These are phyloP conservation scores for Drosophila leontia DNA, from an alignment of 1,140 invertebrate genomes.

Conservation along the genomic window DNA sequence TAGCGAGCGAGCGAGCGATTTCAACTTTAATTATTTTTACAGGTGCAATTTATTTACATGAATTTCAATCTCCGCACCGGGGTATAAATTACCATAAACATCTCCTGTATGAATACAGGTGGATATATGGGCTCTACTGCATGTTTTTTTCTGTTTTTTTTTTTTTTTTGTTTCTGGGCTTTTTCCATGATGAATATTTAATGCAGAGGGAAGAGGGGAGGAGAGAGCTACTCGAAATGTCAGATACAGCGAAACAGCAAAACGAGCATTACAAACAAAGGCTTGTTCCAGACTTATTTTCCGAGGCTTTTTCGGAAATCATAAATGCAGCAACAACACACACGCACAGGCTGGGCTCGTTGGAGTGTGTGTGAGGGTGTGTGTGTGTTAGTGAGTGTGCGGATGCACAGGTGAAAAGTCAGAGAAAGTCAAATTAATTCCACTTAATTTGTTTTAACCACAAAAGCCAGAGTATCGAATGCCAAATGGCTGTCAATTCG, in stretches of 20 bases:
- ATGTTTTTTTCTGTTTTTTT: constrained; percentile 17
- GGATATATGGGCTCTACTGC: constrained; percentile 29
- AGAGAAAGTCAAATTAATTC: constrained; percentile 73
- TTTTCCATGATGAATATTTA: constrained; percentile 68
- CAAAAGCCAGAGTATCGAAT: constrained; percentile 60
- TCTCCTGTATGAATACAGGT: constrained; percentile 43
- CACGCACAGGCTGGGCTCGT: background rate
- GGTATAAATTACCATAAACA: constrained; percentile 57
- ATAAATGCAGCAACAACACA: constrained; percentile 46
- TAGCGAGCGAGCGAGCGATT: constrained; percentile 31
- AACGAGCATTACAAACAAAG: constrained; percentile 63
- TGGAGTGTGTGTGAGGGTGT: background rate
- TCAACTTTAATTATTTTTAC: constrained; percentile 60
- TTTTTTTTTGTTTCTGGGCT: constrained; percentile 26
- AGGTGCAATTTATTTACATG: constrained; percentile 63
- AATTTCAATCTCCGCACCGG: constrained; percentile 58
- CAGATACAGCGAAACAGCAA: constrained; percentile 68
- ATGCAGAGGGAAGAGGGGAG: constrained; percentile 33
- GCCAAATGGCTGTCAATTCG: constrained; percentile 43
- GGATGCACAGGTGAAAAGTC: constrained; percentile 77
- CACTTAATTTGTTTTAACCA: constrained; percentile 80
- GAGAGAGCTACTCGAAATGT: constrained; percentile 55
- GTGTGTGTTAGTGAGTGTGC: constrained; percentile 27
- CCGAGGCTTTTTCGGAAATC: constrained; percentile 62
- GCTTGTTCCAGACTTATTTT: constrained; percentile 49